Base-by-base conservation (phyloP, 2,113 vertebrate genomes). In the Campylomormyrus numenius region DNA sequence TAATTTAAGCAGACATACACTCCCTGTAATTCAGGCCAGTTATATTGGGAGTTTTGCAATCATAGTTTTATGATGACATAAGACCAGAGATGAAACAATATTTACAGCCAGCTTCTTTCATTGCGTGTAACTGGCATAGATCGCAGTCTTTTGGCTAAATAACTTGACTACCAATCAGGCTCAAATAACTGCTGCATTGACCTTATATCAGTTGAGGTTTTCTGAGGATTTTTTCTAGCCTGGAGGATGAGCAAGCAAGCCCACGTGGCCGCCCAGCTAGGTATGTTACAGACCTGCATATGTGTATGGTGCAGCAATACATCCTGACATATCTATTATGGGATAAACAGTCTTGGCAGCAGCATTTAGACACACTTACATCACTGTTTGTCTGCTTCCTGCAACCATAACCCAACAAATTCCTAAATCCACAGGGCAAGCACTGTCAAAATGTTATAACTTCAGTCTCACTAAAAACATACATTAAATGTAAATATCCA, bases 341-440 rank as follows among this genome's bases (percentile, higher is more conserved):
- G 88, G 42, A 89, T 91, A 66, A 13, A 31, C 27, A 86, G 0
- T 35, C 53, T 35, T 7, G 70, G 74, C 3, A 0, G 3, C n/a
- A 88, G 56, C 91, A 88, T 90, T 90, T 91, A 62, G 87, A 91
- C 88, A 91, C 88, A 90, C 21, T 84, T 91, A 92, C 50, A 35
- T 85, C 83, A 3, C 8, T 2, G 19, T 50, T 62, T 91, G 19
- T 6, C 77, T 91, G 88, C 39, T 56, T 86, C 50, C 88, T 19
- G 6, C 70, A 24, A 24, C 24, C 86, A 49, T 39, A 90, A 88
- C 35, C 52, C 19, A 31, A 93, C 91, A 91, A 83, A 56, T 90
- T 93, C 92, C 91, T 88, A 84, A 91, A 45, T 93, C 93, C 85
- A 58, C 83, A 56, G 39, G 91, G 92, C 91, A 94, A 95, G 95